phyloP scores from a whole-genome alignment of 2,797 vertebrate genomes.

The Anguilla megastoma region DNA sequence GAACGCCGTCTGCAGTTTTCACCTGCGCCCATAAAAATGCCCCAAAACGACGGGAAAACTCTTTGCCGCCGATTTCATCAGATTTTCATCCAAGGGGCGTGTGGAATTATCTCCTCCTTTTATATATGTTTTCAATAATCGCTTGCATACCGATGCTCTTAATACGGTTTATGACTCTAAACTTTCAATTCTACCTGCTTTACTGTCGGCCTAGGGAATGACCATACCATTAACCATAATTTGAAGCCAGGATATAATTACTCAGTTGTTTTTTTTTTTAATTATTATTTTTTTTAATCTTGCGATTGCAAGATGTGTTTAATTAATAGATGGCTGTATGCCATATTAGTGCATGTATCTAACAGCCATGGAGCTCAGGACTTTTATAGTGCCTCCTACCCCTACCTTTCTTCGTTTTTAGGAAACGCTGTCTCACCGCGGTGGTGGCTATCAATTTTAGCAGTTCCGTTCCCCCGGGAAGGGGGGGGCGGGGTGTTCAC shows the following conservation, averaged over 20 bases:
- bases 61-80: background rate
- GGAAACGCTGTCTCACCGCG: conserved; percentile 5
- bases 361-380: conserved; percentile 12
- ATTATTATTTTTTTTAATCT: background rate
- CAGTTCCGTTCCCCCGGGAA: background rate
- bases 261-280: background rate
- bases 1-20: background rate
- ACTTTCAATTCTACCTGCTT: background rate
- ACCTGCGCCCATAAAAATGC: background rate
- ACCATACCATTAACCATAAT: background rate
- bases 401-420: conserved; percentile 19
- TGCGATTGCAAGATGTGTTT: background rate
- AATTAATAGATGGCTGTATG: background rate
- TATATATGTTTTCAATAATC: background rate
- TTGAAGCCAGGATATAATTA: background rate
- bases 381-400: conserved; percentile 13
- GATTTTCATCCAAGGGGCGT: background rate
- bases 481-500: background rate
- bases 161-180: background rate
- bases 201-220: background rate
- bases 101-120: background rate
- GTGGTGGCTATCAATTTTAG: conserved; percentile 22
- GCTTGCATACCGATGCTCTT: background rate
- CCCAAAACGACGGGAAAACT: background rate
- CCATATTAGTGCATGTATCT: background rate